Evolutionary conservation across 2,113 vertebrate species (phyloP).

Genomic region (Conger conger): DNA sequence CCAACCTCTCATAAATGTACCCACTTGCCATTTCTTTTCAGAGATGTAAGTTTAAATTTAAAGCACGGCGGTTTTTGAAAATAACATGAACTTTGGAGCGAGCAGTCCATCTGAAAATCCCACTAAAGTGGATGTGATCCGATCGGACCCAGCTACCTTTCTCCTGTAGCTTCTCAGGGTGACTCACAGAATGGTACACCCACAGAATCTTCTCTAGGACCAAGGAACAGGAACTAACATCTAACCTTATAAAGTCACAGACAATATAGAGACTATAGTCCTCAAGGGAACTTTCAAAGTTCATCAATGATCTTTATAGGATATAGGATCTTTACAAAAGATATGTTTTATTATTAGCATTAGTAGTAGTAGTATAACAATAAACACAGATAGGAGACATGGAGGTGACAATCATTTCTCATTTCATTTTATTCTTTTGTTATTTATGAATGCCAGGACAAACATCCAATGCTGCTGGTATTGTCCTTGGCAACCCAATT

Average conservation of each 20-base stretch:
- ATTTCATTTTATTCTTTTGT: too few species aligned
- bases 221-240: conserved; percentile 27
- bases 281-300: neutral
- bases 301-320: neutral
- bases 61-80: neutral
- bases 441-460: too few species aligned
- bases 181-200: conserved; percentile 7
- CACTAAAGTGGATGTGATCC: conserved; percentile 9
- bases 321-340: neutral
- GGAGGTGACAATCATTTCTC: too few species aligned
- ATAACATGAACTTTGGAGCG: neutral
- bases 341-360: too few species aligned
- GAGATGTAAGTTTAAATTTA: neutral
- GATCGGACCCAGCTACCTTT: conserved; percentile 5
- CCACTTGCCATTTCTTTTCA: neutral
- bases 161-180: neutral
- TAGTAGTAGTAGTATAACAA: too few species aligned
- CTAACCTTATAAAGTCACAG: conserved; percentile 27
- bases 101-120: neutral
- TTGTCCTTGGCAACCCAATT: too few species aligned
- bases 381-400: too few species aligned
- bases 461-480: too few species aligned
- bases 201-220: neutral
- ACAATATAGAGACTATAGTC: neutral
- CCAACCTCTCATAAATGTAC: neutral